A percentile compares a stretch with the other conserved stretches of the same genome.
phyloP scores from a whole-genome alignment of 2,888 invertebrate species.

The Bombylius major region DNA sequence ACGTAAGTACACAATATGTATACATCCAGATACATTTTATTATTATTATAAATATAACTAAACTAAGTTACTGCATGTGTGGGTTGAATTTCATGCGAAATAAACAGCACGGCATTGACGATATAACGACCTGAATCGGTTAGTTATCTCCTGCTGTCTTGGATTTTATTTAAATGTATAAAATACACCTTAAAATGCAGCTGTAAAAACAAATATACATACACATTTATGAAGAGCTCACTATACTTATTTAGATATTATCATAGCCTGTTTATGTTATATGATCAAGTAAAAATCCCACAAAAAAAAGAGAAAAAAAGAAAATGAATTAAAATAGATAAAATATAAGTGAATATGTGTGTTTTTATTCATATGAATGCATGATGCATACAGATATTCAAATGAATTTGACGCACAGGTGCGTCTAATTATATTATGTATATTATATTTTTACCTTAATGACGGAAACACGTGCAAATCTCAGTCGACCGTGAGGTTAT shows the following conservation, averaged over 20 bases:
- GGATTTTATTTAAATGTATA: no score
- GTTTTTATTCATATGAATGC: neutral
- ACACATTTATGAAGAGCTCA: no score
- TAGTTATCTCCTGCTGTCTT: neutral
- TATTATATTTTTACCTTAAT: conserved; percentile 11
- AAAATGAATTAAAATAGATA: neutral
- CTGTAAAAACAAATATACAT: no score
- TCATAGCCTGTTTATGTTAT: no score
- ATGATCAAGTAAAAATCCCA: no score
- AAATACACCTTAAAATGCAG: no score
- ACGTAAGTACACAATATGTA: no score
- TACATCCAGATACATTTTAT: no score
- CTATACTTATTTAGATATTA: no score
- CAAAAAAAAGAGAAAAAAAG: neutral
- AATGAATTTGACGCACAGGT: conserved; percentile 11
- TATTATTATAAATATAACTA: no score
- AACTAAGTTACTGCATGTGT: neutral
- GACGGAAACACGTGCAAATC: conserved; percentile 14
- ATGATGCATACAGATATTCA: conserved; percentile 7
- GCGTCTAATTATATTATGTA: conserved; percentile 9
- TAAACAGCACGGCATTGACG: neutral
- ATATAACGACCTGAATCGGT: neutral
- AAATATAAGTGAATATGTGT: neutral
- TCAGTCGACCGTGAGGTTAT: conserved; percentile 9
- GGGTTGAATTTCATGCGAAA: neutral